A percentile compares a stretch with the other conserved stretches of the same genome.
Evolutionary conservation across 2,888 invertebrate genomes (phyloP).

Genomic region (Quadroppia sp.): DNA sequence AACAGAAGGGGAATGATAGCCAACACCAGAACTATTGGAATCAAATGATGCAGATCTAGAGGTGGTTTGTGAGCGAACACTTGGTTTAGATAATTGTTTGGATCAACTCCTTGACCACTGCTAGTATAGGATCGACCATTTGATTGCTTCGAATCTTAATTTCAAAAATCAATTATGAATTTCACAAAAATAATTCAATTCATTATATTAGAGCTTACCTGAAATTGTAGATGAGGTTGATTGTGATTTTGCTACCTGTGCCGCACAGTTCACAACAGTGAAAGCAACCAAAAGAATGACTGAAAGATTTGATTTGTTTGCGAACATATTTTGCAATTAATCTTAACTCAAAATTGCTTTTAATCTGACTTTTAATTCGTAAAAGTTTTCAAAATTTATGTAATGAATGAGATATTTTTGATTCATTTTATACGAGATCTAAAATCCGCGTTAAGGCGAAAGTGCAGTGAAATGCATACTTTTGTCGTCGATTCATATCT

Average conservation of each 20-base stretch:
- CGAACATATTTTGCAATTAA: conserved; percentile 2
- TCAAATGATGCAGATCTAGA: conserved; percentile 1
- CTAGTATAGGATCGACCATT: conserved; percentile 16
- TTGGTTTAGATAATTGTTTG: conserved; percentile 19
- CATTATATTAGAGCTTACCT: background rate
- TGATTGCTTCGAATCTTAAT: background rate
- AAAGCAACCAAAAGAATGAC: background rate
- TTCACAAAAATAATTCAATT: background rate
- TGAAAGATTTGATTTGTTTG: background rate
- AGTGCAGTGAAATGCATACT: conserved; percentile 26
- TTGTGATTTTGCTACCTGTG: conserved; percentile 32
- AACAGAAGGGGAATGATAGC: conserved; percentile 20
- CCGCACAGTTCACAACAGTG: background rate
- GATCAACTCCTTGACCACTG: background rate
- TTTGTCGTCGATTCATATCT: background rate
- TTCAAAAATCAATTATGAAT: background rate
- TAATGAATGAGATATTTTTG: background rate
- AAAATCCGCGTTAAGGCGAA: conserved; percentile 21
- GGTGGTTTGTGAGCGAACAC: conserved; percentile 10
- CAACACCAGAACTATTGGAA: conserved; percentile 14
- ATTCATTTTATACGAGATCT: conserved; percentile 4
- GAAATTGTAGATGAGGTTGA: conserved; percentile 7
- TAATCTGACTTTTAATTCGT: background rate
- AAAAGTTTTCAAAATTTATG: background rate
- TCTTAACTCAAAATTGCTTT: background rate